Conservation (phyloP, 2,888 invertebrate species). For the Trissoscelio sp. region DNA sequence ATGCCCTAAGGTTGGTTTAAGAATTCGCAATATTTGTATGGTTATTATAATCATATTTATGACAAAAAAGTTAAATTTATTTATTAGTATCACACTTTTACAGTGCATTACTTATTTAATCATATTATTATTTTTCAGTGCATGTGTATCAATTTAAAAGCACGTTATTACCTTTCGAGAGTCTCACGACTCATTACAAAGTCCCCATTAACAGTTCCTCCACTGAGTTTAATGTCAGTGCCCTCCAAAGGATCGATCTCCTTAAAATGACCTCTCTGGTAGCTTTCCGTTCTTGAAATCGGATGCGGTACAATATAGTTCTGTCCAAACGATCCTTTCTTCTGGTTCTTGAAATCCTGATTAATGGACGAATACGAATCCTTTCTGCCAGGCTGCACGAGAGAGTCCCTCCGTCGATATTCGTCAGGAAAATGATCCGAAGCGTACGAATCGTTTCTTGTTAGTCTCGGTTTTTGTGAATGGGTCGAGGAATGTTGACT, state of each 20-base stretch:
- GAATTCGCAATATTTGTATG: too few relatives aligned
- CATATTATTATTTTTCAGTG: too few relatives aligned
- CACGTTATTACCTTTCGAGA: slow-evolving; percentile 78
- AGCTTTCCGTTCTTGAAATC: slow-evolving; percentile 81
- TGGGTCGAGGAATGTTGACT: slow-evolving; percentile 76
- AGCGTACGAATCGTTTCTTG: slow-evolving; percentile 78
- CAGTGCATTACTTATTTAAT: too few relatives aligned
- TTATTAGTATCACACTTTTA: too few relatives aligned
- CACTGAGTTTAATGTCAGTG: slow-evolving; percentile 77
- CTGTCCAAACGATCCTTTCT: slow-evolving; percentile 74
- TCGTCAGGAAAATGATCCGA: slow-evolving; percentile 80
- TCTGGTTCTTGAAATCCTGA: slow-evolving; percentile 79
- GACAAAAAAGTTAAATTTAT: too few relatives aligned
- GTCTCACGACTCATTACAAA: slow-evolving; percentile 81
- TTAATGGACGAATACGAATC: slow-evolving; percentile 78
- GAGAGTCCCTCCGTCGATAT: slow-evolving; percentile 74
- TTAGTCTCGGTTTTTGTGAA: slow-evolving; percentile 79
- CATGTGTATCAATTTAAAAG: too few relatives aligned
- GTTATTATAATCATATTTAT: too few relatives aligned
- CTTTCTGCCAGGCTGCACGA: slow-evolving; percentile 73
- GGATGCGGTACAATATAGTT: slow-evolving; percentile 78
- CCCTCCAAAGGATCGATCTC: slow-evolving; percentile 84
- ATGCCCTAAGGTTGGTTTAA: too few relatives aligned
- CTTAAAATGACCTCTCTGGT: slow-evolving; percentile 83
- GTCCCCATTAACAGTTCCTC: slow-evolving; percentile 78